Evolutionary conservation across 2,888 invertebrate species (phyloP).

Genomic region (Sturmia bella): DNA sequence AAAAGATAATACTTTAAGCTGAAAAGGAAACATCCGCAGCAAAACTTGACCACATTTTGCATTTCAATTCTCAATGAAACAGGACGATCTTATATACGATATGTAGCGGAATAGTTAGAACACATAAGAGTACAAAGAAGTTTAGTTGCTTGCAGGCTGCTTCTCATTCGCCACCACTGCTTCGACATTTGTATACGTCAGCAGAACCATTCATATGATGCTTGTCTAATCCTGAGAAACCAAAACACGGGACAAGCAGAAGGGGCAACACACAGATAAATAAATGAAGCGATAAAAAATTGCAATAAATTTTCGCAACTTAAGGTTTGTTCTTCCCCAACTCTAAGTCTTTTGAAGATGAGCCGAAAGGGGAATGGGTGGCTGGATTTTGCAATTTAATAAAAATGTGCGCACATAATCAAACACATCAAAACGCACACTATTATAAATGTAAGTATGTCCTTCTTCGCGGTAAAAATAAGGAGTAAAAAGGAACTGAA

Average conservation of each 20-base stretch:
- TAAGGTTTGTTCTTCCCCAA: conserved; percentile 45
- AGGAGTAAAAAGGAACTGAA: too few species aligned
- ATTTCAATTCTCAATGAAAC: too few species aligned
- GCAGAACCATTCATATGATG: conserved; percentile 34
- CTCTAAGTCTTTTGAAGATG: conserved; percentile 38
- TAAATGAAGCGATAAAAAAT: conserved; percentile 70
- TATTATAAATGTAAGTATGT: conserved; percentile 2
- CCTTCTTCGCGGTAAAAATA: neutral
- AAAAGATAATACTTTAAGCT: too few species aligned
- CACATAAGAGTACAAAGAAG: too few species aligned
- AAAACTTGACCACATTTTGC: too few species aligned
- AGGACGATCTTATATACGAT: too few species aligned
- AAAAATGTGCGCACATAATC: conserved; percentile 73
- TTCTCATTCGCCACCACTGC: neutral
- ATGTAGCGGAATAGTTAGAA: too few species aligned
- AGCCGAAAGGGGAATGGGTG: conserved; percentile 54
- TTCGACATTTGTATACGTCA: neutral
- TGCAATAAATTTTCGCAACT: conserved; percentile 73
- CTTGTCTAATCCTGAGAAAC: conserved; percentile 73
- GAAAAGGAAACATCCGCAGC: too few species aligned
- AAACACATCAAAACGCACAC: conserved; percentile 45
- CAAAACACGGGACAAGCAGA: conserved; percentile 48
- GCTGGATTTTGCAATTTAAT: conserved; percentile 77
- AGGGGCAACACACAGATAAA: neutral
- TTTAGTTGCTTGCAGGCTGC: too few species aligned